Conservation (phyloP, 2,797 vertebrate genomes). For the Vultur gryphus region DNA sequence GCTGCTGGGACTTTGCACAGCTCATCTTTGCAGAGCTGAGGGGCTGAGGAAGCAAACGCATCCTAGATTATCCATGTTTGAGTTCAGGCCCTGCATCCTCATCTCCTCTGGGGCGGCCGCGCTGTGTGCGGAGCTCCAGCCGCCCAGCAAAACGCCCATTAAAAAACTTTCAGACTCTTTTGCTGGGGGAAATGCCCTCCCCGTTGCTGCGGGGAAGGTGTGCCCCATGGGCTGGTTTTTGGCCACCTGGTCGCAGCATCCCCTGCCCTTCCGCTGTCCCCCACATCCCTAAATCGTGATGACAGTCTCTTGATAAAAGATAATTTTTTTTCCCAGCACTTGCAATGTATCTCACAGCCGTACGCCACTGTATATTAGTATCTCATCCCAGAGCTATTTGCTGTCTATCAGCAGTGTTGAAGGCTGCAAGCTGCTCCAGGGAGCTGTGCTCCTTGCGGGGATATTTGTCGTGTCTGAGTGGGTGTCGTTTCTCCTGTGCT, state of each 20-base stretch:
- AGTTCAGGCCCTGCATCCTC: neutral
- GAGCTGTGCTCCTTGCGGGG: neutral
- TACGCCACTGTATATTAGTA: too few species aligned
- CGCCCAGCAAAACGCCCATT: neutral
- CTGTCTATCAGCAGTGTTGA: neutral
- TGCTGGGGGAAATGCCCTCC: neutral
- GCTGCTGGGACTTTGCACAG: neutral
- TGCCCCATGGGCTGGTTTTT: neutral
- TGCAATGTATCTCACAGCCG: neutral
- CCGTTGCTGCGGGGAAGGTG: neutral
- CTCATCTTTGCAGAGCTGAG: neutral
- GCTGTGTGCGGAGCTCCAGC: neutral
- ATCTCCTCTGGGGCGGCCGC: rapidly evolving
- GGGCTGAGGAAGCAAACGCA: neutral
- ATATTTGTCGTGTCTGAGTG: neutral
- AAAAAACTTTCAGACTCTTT: neutral
- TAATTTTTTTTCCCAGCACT: neutral
- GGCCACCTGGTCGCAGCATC: neutral
- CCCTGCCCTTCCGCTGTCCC: neutral
- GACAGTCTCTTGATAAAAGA: neutral
- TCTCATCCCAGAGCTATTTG: neutral
- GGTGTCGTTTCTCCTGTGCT: neutral
- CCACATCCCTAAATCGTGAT: rapidly evolving
- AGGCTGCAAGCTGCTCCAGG: neutral
- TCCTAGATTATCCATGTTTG: neutral